These are phyloP conservation scores for Sarcophaga rosellei DNA, from an alignment of 2,888 invertebrate genomes.

Conservation along the genomic window DNA sequence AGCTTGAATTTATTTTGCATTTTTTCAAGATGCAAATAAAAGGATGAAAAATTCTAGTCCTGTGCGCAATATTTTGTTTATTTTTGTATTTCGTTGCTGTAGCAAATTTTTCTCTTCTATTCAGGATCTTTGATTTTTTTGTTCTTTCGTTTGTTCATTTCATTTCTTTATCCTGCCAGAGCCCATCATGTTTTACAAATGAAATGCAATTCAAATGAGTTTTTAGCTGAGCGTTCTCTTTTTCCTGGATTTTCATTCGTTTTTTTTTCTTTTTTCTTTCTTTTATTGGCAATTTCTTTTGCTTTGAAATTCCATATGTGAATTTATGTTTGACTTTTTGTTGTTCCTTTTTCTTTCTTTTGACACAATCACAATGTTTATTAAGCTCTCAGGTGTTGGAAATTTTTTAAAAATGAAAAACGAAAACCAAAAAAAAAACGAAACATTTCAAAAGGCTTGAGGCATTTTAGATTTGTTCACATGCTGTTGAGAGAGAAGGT, in stretches of 20 bases:
- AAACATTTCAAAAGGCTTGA: conserved; percentile 23
- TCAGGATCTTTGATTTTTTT: neutral
- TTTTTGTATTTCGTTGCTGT: conserved; percentile 42
- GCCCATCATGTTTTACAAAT: conserved; percentile 75
- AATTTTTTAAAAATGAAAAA: conserved; percentile 31
- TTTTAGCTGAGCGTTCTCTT: conserved; percentile 37
- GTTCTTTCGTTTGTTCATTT: conserved; percentile 27
- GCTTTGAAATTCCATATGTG: conserved; percentile 44
- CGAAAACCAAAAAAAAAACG: conserved; percentile 18
- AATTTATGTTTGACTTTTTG: conserved; percentile 43
- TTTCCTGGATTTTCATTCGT: neutral
- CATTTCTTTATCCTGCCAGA: conserved; percentile 72
- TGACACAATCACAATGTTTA: conserved; percentile 67
- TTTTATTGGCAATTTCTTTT: neutral
- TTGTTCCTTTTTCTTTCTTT: conserved; percentile 8
- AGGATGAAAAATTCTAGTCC: conserved; percentile 36
- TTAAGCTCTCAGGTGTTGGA: conserved; percentile 71
- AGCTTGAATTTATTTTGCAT: conserved; percentile 73
- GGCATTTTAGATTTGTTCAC: conserved; percentile 17
- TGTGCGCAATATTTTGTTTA: conserved; percentile 54
- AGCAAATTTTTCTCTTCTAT: too few relatives aligned
- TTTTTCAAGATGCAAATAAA: conserved; percentile 44
- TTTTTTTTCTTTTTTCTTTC: conserved; percentile 4
- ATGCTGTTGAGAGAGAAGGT: conserved; percentile 65
- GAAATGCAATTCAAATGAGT: conserved; percentile 78